A percentile compares a stretch with the other conserved stretches of the same genome.
Conservation (phyloP, 2,888 invertebrate species). For the Scaptomyza tumidula region DNA sequence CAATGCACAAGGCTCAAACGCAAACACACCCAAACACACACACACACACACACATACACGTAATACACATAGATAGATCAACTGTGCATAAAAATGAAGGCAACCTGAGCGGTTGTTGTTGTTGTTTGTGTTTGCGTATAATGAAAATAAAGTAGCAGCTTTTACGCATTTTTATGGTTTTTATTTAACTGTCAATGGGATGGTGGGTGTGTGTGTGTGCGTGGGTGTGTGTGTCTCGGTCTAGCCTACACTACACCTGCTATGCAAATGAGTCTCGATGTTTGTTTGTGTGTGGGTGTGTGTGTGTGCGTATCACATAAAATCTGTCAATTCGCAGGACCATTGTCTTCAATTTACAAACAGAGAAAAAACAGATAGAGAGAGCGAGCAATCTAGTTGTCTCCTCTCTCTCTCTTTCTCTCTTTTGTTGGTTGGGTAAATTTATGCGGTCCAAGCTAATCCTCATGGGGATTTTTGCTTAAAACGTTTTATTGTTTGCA, state of each 20-base stretch:
- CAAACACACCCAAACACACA: neutral
- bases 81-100: slow-evolving; percentile 41
- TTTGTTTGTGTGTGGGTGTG: neutral
- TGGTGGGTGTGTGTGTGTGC: neutral
- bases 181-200: slow-evolving; percentile 64
- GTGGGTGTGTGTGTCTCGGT: neutral
- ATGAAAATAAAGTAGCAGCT: slow-evolving; percentile 79
- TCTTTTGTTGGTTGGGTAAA: slow-evolving; percentile 48
- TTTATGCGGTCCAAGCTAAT: slow-evolving; percentile 77
- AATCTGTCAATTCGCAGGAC: slow-evolving; percentile 72
- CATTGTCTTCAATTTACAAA: slow-evolving; percentile 71
- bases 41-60: no score
- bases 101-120: slow-evolving; percentile 24
- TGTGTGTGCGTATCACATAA: slow-evolving; percentile 41
- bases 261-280: slow-evolving; percentile 65
- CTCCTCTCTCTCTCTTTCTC: neutral
- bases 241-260: slow-evolving; percentile 44
- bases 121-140: slow-evolving; percentile 36
- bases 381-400: slow-evolving; percentile 27
- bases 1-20: slow-evolving; percentile 53
- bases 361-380: neutral
- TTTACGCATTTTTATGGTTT: slow-evolving; percentile 75
- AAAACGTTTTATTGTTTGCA: slow-evolving; percentile 74
- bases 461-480: slow-evolving; percentile 72
- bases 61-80: slow-evolving; percentile 52